Evolutionary conservation across 2,888 invertebrate genomes (phyloP).

Genomic region (Cosmopolites sordidus): DNA sequence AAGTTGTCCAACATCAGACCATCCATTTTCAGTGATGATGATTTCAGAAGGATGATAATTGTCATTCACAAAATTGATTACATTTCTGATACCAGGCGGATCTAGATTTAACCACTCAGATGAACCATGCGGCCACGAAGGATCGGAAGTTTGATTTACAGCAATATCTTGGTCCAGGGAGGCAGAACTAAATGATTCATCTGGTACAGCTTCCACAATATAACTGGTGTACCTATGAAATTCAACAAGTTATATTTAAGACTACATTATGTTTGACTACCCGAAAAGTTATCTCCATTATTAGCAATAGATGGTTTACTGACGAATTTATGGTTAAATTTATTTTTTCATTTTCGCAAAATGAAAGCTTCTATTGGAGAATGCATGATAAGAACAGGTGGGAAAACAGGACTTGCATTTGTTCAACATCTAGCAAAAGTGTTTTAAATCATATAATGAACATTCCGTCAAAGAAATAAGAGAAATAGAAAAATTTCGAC

Average conservation of each 20-base stretch:
- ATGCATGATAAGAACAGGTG: no score
- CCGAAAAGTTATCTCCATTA: no score
- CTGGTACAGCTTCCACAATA: neutral
- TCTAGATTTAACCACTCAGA: neutral
- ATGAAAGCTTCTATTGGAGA: no score
- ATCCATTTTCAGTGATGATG: conserved; percentile 12
- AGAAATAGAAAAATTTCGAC: no score
- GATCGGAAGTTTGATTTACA: neutral
- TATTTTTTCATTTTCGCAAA: no score
- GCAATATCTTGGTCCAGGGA: neutral
- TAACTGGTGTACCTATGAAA: neutral
- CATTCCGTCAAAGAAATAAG: no score
- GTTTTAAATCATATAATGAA: no score
- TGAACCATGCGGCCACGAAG: neutral
- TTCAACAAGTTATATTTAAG: neutral
- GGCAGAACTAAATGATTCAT: neutral
- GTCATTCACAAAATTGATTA: conserved; percentile 1
- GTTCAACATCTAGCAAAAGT: no score
- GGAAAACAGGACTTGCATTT: no score
- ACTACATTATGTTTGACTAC: no score
- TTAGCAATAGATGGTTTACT: no score
- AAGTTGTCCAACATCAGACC: conserved; percentile 6
- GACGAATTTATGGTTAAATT: no score
- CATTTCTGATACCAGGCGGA: neutral
- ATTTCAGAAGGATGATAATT: conserved; percentile 6